Conservation (phyloP, 2,888 invertebrate species). For the Apoda limacodes region DNA sequence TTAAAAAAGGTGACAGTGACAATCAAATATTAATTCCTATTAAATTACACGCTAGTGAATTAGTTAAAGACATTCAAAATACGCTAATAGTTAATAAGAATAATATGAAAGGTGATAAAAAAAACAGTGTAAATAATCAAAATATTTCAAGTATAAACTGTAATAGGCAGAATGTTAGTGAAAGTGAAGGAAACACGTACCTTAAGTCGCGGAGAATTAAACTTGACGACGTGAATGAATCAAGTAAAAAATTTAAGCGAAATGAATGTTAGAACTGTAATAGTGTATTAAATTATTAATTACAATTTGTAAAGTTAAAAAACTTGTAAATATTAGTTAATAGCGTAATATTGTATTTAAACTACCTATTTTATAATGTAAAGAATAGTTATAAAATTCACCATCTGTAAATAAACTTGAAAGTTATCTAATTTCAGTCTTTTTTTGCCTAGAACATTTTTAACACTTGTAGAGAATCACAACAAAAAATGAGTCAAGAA, state of each 20-base stretch:
- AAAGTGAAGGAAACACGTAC: constrained; percentile 54
- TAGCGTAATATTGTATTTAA: constrained; percentile 57
- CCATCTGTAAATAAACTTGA: no score
- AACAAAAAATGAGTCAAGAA: no score
- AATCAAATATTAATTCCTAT: constrained; percentile 58
- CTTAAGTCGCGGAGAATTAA: constrained; percentile 54
- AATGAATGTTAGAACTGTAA: constrained; percentile 55
- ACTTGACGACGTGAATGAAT: constrained; percentile 55
- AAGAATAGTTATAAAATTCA: constrained; percentile 34
- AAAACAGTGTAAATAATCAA: constrained; percentile 62
- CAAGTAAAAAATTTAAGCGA: constrained; percentile 59
- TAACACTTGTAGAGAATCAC: no score
- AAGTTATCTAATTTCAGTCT: no score
- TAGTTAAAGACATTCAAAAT: constrained; percentile 65
- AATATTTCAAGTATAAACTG: constrained; percentile 57
- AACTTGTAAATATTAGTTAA: constrained; percentile 63
- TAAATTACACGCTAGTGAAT: constrained; percentile 52
- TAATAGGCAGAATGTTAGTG: constrained; percentile 53
- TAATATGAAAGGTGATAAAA: constrained; percentile 63
- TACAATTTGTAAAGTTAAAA: constrained; percentile 59
- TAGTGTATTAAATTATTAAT: constrained; percentile 60
- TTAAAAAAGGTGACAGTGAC: constrained; percentile 58
- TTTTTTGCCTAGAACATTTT: no score
- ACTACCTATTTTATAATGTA: constrained; percentile 66
- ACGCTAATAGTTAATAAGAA: constrained; percentile 61